phyloP scores from a whole-genome alignment of 1,140 invertebrate genomes.

The Micrasema minimum region DNA sequence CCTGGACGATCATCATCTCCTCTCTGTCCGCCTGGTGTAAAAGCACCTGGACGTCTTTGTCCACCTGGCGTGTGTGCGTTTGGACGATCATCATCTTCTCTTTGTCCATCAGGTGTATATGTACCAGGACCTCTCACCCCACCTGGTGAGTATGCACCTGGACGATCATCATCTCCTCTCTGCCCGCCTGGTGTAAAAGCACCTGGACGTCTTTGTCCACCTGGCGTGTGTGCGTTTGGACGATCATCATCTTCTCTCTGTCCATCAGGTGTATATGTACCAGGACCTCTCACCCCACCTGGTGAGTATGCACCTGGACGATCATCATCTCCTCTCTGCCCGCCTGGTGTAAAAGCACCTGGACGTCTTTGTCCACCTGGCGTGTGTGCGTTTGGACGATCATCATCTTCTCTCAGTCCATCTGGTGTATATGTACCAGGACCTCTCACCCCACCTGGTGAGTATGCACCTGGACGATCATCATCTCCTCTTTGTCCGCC shows the following conservation, averaged over 20 bases:
- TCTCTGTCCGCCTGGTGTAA: neutral
- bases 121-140: neutral
- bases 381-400: neutral
- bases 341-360: neutral
- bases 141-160: constrained; percentile 2
- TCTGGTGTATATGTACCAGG: neutral
- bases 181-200: neutral
- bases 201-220: neutral
- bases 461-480: constrained; percentile 10
- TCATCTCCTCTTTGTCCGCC: constrained; percentile 5
- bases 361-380: constrained; percentile 7
- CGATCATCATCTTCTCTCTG: neutral
- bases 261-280: neutral
- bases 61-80: neutral
- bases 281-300: neutral
- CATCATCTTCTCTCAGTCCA: constrained; percentile 17
- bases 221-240: neutral
- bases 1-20: too few relatives aligned
- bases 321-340: too few relatives aligned
- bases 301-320: neutral
- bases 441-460: neutral
- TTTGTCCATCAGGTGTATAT: constrained; percentile 19
- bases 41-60: neutral
- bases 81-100: constrained; percentile 14
- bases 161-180: neutral